Conservation (phyloP, 2,113 vertebrate genomes). For the Thunnus maccoyii region DNA sequence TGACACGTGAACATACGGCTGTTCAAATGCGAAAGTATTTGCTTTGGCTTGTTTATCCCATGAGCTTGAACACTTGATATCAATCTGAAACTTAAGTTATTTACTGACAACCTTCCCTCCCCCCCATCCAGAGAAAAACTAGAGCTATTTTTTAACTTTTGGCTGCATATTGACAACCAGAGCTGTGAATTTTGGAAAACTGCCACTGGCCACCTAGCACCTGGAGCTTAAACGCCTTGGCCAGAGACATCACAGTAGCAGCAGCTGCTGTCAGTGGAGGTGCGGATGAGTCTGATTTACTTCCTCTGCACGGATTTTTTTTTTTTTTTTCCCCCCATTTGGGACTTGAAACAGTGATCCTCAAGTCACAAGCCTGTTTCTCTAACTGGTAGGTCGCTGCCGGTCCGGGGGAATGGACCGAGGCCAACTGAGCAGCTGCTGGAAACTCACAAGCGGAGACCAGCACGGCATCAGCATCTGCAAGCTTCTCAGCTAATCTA, state of each 20-base stretch:
- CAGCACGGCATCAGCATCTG: slow-evolving; percentile 53
- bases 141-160: slow-evolving; percentile 9
- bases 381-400: slow-evolving; percentile 46
- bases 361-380: slow-evolving; percentile 35
- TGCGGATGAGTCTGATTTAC: slow-evolving; percentile 56
- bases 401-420: slow-evolving; percentile 38
- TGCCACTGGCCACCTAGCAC: slow-evolving; percentile 47
- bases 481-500: slow-evolving; percentile 43
- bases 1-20: slow-evolving; percentile 20
- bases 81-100: slow-evolving; percentile 28
- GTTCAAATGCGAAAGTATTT: slow-evolving; percentile 4
- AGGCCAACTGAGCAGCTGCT: slow-evolving; percentile 75
- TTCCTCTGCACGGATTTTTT: slow-evolving; percentile 34
- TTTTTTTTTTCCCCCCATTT: background rate
- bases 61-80: slow-evolving; percentile 4
- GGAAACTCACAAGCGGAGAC: slow-evolving; percentile 45
- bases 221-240: slow-evolving; percentile 39
- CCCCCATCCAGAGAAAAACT: background rate
- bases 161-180: background rate
- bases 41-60: slow-evolving; percentile 24
- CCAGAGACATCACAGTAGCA: slow-evolving; percentile 49
- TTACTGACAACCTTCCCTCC: slow-evolving; percentile 16
- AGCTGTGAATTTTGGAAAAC: slow-evolving; percentile 38
- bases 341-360: slow-evolving; percentile 48
- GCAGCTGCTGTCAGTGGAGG: slow-evolving; percentile 63